Percentiles rank a stretch among this genome's conserved stretches.
phyloP scores from a whole-genome alignment of 35 echinoderm and acorn worm species.

The Amphiura filiformis region DNA sequence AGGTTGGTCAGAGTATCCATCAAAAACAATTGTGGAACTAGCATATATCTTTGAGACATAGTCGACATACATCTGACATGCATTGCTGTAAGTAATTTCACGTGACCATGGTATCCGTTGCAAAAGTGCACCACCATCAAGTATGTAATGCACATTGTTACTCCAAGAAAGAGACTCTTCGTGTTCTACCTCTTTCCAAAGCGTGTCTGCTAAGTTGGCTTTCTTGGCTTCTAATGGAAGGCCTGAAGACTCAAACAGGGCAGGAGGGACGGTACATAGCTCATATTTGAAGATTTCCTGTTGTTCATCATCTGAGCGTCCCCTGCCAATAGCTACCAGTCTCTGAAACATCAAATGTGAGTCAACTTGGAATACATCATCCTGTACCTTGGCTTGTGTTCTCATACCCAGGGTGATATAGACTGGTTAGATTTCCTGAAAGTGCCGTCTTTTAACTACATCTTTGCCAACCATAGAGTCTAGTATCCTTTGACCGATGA shows the following conservation, averaged over 20 bases:
- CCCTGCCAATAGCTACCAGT: constrained; percentile 27
- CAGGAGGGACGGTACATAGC: constrained; percentile 73
- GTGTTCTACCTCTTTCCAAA: constrained; percentile 27
- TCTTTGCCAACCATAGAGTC: constrained; percentile 23
- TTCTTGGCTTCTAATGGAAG: constrained; percentile 18
- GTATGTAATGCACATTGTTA: constrained; percentile 56
- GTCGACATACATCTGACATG: constrained; percentile 19
- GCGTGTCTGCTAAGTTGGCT: constrained; percentile 47
- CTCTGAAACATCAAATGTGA: constrained; percentile 76
- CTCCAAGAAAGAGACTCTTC: neutral
- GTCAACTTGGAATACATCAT: constrained; percentile 43
- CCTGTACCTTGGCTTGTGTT: constrained; percentile 28
- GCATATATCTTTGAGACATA: constrained; percentile 27
- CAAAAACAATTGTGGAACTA: constrained; percentile 30
- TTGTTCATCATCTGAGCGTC: neutral
- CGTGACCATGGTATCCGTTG: constrained; percentile 62
- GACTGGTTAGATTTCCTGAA: constrained; percentile 59
- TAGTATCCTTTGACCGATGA: constrained; percentile 48
- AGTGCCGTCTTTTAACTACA: constrained; percentile 34
- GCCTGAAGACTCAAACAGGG: constrained; percentile 48
- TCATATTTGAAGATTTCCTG: constrained; percentile 60
- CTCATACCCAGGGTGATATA: constrained; percentile 44
- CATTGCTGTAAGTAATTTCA: constrained; percentile 33
- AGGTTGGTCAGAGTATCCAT: constrained; percentile 50
- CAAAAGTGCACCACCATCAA: constrained; percentile 79